These are phyloP conservation scores for Enteromius thamalakanensis DNA, from an alignment of 2,797 vertebrate species.

Conservation along the genomic window DNA sequence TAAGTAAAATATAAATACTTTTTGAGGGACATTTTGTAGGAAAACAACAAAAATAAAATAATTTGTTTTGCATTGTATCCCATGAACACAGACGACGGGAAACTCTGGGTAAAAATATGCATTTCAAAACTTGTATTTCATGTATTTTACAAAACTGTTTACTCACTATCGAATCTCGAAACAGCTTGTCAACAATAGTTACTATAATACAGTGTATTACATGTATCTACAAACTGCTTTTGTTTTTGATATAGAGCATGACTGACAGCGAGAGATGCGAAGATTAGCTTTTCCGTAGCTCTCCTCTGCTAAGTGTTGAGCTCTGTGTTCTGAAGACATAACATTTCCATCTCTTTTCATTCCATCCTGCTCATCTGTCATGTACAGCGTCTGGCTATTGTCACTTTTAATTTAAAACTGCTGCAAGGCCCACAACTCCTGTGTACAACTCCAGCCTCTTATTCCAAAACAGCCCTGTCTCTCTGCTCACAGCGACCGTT, in stretches of 20 bases:
- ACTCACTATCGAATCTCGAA: neutral
- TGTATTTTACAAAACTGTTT: neutral
- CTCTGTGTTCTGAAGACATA: slow-evolving; percentile 46
- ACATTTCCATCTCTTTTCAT: slow-evolving; percentile 61
- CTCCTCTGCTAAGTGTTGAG: slow-evolving; percentile 50
- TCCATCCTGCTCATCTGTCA: slow-evolving; percentile 60
- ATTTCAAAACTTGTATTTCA: neutral
- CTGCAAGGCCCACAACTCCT: slow-evolving; percentile 51
- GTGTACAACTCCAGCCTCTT: slow-evolving; percentile 38
- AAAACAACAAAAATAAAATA: neutral
- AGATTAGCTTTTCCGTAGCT: slow-evolving; percentile 47
- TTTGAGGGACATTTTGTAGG: neutral
- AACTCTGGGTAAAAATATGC: neutral
- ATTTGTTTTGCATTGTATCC: neutral
- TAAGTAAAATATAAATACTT: neutral
- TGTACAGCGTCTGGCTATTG: slow-evolving; percentile 52
- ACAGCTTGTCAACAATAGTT: neutral
- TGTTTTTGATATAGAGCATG: slow-evolving; percentile 46
- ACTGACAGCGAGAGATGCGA: slow-evolving; percentile 57
- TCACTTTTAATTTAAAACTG: slow-evolving; percentile 57
- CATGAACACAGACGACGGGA: neutral
- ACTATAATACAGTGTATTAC: neutral
- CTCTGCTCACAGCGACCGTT: slow-evolving; percentile 19
- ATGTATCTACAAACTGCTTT: slow-evolving; percentile 19
- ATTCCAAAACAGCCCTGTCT: slow-evolving; percentile 11